These are phyloP conservation scores for Lycia hirtaria DNA, from an alignment of 2,888 invertebrate species.

Conservation along the genomic window DNA sequence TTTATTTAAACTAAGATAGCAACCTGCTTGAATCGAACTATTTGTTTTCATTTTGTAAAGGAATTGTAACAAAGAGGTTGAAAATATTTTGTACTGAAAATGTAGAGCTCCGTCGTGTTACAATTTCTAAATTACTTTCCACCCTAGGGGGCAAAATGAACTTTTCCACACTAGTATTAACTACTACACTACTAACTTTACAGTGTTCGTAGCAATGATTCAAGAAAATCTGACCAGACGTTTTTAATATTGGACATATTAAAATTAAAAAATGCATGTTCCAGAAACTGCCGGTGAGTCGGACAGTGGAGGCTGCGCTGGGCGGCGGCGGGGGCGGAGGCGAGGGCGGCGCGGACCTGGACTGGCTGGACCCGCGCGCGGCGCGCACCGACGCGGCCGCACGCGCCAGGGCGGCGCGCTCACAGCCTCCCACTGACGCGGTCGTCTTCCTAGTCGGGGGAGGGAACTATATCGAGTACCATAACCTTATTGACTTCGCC, in stretches of 20 bases:
- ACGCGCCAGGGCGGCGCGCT: slow-evolving; percentile 85
- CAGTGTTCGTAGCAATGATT: too few species aligned
- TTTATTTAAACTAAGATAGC: too few species aligned
- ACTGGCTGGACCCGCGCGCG: slow-evolving; percentile 98
- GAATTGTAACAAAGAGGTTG: too few species aligned
- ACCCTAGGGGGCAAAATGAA: too few species aligned
- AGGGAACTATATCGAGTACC: slow-evolving; percentile 99
- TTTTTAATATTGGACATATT: not conserved
- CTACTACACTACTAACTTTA: too few species aligned
- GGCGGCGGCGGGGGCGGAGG: slow-evolving; percentile 86
- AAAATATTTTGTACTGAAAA: too few species aligned
- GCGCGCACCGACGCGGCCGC: slow-evolving; percentile 88
- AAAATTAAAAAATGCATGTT: too few species aligned
- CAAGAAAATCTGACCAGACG: not conserved
- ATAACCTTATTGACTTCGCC: slow-evolving; percentile 97
- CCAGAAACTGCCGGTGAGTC: slow-evolving; percentile 96
- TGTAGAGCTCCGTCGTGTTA: too few species aligned
- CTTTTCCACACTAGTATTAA: too few species aligned
- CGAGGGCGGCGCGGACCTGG: slow-evolving; percentile 95
- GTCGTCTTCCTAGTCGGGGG: slow-evolving; percentile 96
- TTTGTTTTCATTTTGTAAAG: too few species aligned
- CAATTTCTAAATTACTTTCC: too few species aligned
- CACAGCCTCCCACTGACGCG: slow-evolving; percentile 92
- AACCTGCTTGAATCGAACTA: too few species aligned
- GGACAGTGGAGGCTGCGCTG: slow-evolving; percentile 91